Percentiles rank a stretch among this genome's conserved stretches.
Conservation (phyloP, 2,888 invertebrate species). For the Aproaerema taeniolella region DNA sequence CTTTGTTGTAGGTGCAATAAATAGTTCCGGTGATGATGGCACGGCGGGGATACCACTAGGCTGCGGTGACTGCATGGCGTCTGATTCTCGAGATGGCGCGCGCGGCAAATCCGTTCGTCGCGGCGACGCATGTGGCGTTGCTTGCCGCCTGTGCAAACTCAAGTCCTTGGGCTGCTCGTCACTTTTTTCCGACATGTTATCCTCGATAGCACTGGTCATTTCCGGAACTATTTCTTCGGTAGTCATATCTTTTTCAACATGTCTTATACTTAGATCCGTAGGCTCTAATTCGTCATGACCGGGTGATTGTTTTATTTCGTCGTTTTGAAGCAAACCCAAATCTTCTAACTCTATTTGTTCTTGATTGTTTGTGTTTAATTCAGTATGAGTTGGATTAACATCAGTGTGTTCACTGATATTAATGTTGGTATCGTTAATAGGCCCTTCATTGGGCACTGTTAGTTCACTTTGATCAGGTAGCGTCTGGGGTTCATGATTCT, state of each 20-base stretch:
- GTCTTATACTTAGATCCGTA: constrained; percentile 76
- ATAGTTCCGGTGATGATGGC: constrained; percentile 82
- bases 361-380: constrained; percentile 21
- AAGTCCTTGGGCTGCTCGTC: constrained; percentile 80
- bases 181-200: constrained; percentile 55
- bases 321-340: no score
- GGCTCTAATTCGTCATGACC: constrained; percentile 65
- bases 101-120: constrained; percentile 70
- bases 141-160: constrained; percentile 72
- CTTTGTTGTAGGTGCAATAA: constrained; percentile 66
- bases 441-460: constrained; percentile 30
- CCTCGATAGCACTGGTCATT: constrained; percentile 42
- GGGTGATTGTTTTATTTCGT: constrained; percentile 30
- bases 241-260: constrained; percentile 38
- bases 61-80: constrained; percentile 84
- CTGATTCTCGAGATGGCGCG: constrained; percentile 82
- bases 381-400: no score
- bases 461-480: constrained; percentile 45
- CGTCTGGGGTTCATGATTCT: constrained; percentile 32
- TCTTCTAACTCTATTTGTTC: constrained; percentile 18
- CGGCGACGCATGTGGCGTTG: constrained; percentile 63
- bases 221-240: constrained; percentile 33
- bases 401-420: constrained; percentile 21
- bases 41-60: constrained; percentile 84
- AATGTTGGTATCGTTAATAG: constrained; percentile 19